Evolutionary conservation across 2,797 vertebrate genomes (phyloP).

Genomic region (Eupleurogrammus muticus): DNA sequence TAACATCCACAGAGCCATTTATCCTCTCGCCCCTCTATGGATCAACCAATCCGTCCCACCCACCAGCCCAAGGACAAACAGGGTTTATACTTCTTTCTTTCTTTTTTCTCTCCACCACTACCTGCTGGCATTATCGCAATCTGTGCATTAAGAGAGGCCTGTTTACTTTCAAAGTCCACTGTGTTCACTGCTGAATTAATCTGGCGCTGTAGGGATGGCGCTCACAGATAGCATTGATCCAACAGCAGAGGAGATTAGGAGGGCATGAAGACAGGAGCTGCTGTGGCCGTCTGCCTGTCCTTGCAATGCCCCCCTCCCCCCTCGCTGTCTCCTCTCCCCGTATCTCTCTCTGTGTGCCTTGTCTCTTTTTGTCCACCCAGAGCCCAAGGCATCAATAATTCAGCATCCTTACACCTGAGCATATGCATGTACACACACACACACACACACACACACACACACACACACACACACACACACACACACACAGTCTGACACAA

Average conservation of each 20-base stretch:
- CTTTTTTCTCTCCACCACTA: slow-evolving; percentile 26
- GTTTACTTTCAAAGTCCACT: slow-evolving; percentile 65
- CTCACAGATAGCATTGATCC: slow-evolving; percentile 78
- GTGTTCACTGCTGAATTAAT: slow-evolving; percentile 72
- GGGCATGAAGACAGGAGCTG: slow-evolving; percentile 61
- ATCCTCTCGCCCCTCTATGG: slow-evolving; percentile 29
- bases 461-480: slow-evolving; percentile 26
- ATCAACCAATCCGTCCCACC: slow-evolving; percentile 20
- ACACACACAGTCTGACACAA: slow-evolving; percentile 33
- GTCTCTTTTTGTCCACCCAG: slow-evolving; percentile 49
- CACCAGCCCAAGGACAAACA: slow-evolving; percentile 63
- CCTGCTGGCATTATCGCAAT: slow-evolving; percentile 50
- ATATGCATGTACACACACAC: slow-evolving; percentile 40
- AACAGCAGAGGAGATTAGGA: slow-evolving; percentile 72
- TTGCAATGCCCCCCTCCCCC: slow-evolving; percentile 50
- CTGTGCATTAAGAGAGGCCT: slow-evolving; percentile 56
- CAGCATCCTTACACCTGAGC: slow-evolving; percentile 62
- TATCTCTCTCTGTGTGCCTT: slow-evolving; percentile 26
- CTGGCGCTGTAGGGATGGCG: slow-evolving; percentile 68
- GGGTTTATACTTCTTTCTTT: slow-evolving; percentile 59
- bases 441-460: slow-evolving; percentile 22
- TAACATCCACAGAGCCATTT: slow-evolving; percentile 22
- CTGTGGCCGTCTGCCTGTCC: slow-evolving; percentile 61
- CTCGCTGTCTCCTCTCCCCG: too few species aligned
- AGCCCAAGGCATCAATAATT: slow-evolving; percentile 80